Conservation (phyloP, 2,797 vertebrate species). For the Lates japonicus region DNA sequence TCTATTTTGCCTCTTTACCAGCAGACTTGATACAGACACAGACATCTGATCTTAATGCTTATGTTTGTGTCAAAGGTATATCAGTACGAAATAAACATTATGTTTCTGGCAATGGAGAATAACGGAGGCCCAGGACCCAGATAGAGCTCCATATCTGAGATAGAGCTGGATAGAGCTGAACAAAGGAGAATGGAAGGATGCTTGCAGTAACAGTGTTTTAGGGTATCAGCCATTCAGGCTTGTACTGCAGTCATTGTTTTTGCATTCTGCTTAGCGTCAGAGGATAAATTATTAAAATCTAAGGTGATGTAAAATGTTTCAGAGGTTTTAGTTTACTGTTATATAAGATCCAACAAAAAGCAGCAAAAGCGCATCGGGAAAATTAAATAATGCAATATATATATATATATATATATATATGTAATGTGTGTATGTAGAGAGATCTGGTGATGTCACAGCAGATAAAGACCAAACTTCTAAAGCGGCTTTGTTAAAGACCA, state of each 20-base stretch:
- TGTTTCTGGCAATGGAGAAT: neutral
- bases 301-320: neutral
- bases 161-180: too few relatives aligned
- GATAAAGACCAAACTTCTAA: neutral
- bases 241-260: too few relatives aligned
- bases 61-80: neutral
- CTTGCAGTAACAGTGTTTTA: neutral
- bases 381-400: too few relatives aligned
- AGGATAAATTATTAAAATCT: neutral
- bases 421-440: too few relatives aligned
- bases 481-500: neutral
- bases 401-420: too few relatives aligned
- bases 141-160: conserved; percentile 9
- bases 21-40: too few relatives aligned
- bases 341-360: too few relatives aligned
- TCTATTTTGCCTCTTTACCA: too few relatives aligned
- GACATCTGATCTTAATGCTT: neutral
- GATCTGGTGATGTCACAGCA: neutral
- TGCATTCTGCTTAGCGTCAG: neutral
- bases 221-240: neutral
- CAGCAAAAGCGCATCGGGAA: neutral
- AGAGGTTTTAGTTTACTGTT: neutral
- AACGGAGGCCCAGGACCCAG: conserved; percentile 1
- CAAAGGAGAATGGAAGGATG: neutral
- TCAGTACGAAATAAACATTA: neutral